Base-by-base conservation (phyloP, 2,113 vertebrate species). In the Chinchilla lanigera region DNA sequence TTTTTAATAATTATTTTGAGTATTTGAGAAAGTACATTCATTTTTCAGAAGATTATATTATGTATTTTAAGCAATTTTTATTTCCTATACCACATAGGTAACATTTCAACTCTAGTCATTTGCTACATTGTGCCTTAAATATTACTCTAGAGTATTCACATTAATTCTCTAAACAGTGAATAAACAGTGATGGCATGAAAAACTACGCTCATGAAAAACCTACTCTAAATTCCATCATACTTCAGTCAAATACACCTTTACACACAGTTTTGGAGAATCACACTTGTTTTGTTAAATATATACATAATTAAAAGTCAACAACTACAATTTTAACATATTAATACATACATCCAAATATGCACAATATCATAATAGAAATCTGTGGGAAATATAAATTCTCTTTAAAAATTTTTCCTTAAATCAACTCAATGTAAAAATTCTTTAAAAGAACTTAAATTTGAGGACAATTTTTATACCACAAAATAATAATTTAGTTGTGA, bases 401-500 rank as follows among this genome's bases (percentile, higher is more conserved):
- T 52, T 92, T 82, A 69, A 44, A 87, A 93, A 93, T 13, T 56
- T 89, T 93, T 94, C 89, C 71, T 96, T 95, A 90, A 87, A 92
- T 88, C 14, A 30, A 94, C 4, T 94, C 69, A 94, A 16, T 94
- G 19, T 61, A 89, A 95, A 96, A 93, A 56, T 95, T 86, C 8
- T 89, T 95, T 82, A 67, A 87, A 96, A 75, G 14, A 83, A 96
- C 41, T 75, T 77, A 14, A 82, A 95, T 47, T 80, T 77, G 28
- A 96, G 60, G 12, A 78, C 14, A 78, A 41, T 69, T 89, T 96
- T 97, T 89, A 93, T 61, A 61, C 12, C 35, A 88, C 14, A 85
- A 24, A 90, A 93, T 87, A 97, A 60, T 63, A 88, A 93, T 47
- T 78, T 92, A 96, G 47, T 89, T 90, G 41, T 87, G 54, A 98